Percentiles rank a stretch among this genome's conserved stretches.
Conservation (phyloP, 2,113 vertebrate species). For the Pristiophorus japonicus region DNA sequence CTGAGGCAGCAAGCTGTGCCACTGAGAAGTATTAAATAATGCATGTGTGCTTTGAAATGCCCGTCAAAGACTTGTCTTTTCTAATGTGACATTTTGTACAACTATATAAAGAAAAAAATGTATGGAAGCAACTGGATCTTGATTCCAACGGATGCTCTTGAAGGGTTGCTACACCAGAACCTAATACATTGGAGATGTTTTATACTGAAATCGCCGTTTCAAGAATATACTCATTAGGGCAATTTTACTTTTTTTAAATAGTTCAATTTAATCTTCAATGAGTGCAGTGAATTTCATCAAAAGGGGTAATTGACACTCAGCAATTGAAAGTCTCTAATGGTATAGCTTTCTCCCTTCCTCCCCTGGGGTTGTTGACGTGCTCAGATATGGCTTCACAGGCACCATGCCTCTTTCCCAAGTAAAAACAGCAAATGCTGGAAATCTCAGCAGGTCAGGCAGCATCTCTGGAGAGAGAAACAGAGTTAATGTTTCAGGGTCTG, state of each 20-base stretch:
- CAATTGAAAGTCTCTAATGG: not conserved
- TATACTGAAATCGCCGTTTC: not conserved
- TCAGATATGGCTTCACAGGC: not conserved
- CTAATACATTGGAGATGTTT: not conserved
- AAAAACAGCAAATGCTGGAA: too few species aligned
- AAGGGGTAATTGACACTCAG: not conserved
- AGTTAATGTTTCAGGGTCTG: too few species aligned
- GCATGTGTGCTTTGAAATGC: not conserved
- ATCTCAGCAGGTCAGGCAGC: too few species aligned
- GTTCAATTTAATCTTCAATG: not conserved
- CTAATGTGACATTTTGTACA: not conserved
- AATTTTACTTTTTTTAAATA: not conserved
- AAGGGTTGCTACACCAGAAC: not conserved
- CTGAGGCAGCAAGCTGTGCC: not conserved
- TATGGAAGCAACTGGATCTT: not conserved
- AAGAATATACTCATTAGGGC: not conserved
- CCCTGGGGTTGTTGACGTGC: not conserved
- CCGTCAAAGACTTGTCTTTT: constrained; percentile 1
- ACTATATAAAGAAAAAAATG: not conserved
- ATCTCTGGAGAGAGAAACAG: too few species aligned
- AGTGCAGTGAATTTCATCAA: not conserved
- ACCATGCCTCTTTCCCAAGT: not conserved
- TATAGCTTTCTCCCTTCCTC: not conserved
- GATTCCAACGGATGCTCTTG: not conserved
- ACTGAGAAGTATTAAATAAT: constrained; percentile 12